phyloP scores from a whole-genome alignment of 2,888 invertebrate genomes.

The Plagiodera versicolora region DNA sequence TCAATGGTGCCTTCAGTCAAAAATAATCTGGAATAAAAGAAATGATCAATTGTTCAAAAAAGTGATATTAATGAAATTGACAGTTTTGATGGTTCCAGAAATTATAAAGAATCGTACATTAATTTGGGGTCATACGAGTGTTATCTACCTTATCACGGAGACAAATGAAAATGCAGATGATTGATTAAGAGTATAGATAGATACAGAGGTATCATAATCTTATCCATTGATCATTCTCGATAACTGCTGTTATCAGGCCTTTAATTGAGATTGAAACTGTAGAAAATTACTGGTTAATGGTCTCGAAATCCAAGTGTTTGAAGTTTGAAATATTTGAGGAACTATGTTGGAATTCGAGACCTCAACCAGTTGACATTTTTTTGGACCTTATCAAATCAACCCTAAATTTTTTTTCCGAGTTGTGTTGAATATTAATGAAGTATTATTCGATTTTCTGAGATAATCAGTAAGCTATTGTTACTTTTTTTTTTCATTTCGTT shows the following conservation, averaged over 20 bases:
- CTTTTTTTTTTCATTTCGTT: background rate
- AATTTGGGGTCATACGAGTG: background rate
- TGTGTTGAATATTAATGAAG: constrained; percentile 17
- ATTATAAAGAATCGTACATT: background rate
- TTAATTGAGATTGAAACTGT: constrained; percentile 25
- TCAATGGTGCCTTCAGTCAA: no score
- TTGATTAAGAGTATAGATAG: background rate
- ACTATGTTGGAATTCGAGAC: constrained; percentile 53
- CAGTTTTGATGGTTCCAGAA: background rate
- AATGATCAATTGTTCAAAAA: no score
- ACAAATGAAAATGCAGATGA: background rate
- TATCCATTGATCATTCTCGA: background rate
- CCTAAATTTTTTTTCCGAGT: constrained; percentile 30
- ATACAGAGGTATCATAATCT: background rate
- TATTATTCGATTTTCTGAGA: constrained; percentile 22
- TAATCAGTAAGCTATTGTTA: background rate
- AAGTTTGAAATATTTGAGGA: constrained; percentile 33
- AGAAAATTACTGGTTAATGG: constrained; percentile 45
- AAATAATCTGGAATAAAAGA: no score
- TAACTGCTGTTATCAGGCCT: constrained; percentile 4
- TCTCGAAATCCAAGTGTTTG: constrained; percentile 50
- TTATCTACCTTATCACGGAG: background rate
- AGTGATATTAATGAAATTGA: no score
- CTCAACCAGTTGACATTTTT: constrained; percentile 49
- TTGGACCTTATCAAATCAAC: constrained; percentile 49